Evolutionary conservation across 2,797 vertebrate genomes (phyloP).

Genomic region (Thunnus albacares): DNA sequence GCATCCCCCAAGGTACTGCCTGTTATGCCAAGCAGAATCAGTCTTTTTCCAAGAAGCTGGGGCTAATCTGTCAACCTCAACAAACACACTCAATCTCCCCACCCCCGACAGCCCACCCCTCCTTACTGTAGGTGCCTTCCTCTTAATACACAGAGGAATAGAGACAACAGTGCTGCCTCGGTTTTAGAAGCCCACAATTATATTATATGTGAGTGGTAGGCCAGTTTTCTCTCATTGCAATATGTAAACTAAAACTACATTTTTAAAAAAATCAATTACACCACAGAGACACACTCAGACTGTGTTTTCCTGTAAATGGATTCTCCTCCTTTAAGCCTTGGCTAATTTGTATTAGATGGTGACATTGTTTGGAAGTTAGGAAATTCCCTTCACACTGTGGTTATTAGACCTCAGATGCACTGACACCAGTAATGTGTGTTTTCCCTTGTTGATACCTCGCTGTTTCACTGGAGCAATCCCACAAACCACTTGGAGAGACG

Average conservation of each 20-base stretch:
- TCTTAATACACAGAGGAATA: slow-evolving; percentile 53
- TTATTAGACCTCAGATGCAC: slow-evolving; percentile 42
- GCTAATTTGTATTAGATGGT: slow-evolving; percentile 32
- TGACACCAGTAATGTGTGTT: slow-evolving; percentile 24
- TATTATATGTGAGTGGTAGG: neutral
- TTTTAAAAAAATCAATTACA: neutral
- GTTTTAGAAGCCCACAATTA: slow-evolving; percentile 32
- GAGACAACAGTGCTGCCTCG: slow-evolving; percentile 21
- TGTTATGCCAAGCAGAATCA: slow-evolving; percentile 87
- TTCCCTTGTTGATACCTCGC: slow-evolving; percentile 33
- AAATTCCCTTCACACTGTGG: slow-evolving; percentile 33
- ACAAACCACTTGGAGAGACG: slow-evolving; percentile 42
- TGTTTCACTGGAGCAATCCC: slow-evolving; percentile 47
- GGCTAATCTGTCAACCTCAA: slow-evolving; percentile 86
- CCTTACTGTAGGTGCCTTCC: slow-evolving; percentile 59
- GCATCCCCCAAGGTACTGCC: slow-evolving; percentile 83
- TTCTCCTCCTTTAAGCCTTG: neutral
- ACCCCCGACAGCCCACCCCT: slow-evolving; percentile 38
- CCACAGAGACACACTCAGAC: neutral
- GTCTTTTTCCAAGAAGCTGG: slow-evolving; percentile 79
- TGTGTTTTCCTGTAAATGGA: slow-evolving; percentile 15
- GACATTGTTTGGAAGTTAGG: slow-evolving; percentile 24
- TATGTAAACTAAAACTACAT: slow-evolving; percentile 5
- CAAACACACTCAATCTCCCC: slow-evolving; percentile 70
- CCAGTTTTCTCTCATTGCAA: slow-evolving; percentile 17